These are phyloP conservation scores for Mungos mungo DNA, from an alignment of 2,113 vertebrate species.

Conservation along the genomic window DNA sequence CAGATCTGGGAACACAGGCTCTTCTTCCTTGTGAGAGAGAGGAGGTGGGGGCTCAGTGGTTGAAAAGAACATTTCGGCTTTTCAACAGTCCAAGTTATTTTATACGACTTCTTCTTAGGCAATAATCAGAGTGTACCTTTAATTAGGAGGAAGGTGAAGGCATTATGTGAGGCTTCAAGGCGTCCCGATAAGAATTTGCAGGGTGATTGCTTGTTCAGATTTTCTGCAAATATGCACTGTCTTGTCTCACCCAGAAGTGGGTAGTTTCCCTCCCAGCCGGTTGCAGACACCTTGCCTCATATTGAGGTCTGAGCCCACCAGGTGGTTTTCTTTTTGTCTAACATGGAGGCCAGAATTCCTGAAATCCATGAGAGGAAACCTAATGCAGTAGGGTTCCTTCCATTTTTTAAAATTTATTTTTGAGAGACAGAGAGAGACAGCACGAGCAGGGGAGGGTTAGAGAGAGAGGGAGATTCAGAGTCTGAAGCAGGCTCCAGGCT, in stretches of 20 bases:
- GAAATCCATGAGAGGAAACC: background rate
- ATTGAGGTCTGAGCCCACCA: background rate
- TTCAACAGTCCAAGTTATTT: background rate
- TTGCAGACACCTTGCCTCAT: background rate
- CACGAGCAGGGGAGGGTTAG: too few relatives aligned
- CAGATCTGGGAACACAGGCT: background rate
- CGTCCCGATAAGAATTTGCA: background rate
- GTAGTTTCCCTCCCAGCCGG: background rate
- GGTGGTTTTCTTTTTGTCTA: background rate
- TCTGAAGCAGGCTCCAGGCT: too few relatives aligned
- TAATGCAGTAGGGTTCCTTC: too few relatives aligned
- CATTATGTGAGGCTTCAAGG: background rate
- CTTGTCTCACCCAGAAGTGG: background rate
- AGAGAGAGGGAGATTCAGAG: too few relatives aligned
- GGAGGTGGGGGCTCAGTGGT: background rate
- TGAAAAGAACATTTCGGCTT: background rate
- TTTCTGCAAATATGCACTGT: background rate
- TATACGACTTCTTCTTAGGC: background rate
- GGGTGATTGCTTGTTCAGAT: background rate
- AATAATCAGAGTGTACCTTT: background rate
- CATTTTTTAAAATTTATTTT: too few relatives aligned
- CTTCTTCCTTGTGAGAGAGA: background rate
- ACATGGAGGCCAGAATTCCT: background rate
- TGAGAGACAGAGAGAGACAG: too few relatives aligned
- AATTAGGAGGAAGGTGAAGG: background rate